Percentiles rank a stretch among this genome's conserved stretches.
Evolutionary conservation across 2,113 vertebrate species (phyloP).

Genomic region (Dermatemys mawii): DNA sequence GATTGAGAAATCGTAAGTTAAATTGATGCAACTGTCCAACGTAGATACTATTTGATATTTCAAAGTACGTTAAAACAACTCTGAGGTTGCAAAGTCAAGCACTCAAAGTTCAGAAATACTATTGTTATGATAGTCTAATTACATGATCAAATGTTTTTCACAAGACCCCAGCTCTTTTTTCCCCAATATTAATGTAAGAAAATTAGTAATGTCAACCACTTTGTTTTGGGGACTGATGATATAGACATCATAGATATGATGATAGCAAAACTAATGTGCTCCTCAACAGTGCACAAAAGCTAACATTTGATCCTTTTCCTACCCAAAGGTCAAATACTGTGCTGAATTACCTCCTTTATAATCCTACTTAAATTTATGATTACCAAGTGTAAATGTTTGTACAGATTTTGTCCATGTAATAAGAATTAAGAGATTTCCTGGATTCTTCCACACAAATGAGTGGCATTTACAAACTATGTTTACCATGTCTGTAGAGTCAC

Average conservation of each 20-base stretch:
- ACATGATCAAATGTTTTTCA: not conserved
- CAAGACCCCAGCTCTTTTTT: not conserved
- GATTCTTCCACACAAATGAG: not conserved
- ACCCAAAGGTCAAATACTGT: not conserved
- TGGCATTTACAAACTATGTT: not conserved
- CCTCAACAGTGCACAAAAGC: not conserved
- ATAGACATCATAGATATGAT: not conserved
- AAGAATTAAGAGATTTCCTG: not conserved
- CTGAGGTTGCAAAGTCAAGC: not conserved
- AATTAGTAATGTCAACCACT: not conserved
- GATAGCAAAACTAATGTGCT: not conserved
- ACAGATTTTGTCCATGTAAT: not conserved
- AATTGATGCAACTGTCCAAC: not conserved
- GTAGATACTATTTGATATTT: not conserved
- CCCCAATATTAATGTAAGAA: not conserved
- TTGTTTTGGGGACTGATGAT: not conserved
- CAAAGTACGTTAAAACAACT: slow-evolving; percentile 27
- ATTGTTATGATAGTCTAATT: not conserved
- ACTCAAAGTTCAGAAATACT: not conserved
- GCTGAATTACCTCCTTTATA: not conserved
- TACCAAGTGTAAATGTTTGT: accelerated
- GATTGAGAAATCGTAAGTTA: not conserved
- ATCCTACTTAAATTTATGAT: not conserved
- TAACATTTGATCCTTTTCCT: not conserved
- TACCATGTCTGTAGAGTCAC: not conserved